phyloP scores from a whole-genome alignment of 2,113 vertebrate species.

The Junco hyemalis region DNA sequence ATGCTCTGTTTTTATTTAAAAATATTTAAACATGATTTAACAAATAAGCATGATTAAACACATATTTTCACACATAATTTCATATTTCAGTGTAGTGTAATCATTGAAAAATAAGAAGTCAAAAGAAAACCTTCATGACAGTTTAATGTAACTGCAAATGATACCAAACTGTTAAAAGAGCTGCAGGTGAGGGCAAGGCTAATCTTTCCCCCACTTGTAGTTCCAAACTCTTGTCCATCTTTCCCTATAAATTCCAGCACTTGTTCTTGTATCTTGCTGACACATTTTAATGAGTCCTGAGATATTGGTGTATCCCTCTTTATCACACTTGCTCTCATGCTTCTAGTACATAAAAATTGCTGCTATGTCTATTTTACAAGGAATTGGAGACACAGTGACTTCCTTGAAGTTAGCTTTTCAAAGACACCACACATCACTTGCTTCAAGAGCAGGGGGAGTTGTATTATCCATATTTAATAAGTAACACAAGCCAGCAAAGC shows the following conservation, averaged over 20 bases:
- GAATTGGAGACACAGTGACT: neutral
- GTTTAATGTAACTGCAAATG: neutral
- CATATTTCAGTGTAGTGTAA: neutral
- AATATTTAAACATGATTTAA: neutral
- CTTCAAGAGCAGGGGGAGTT: neutral
- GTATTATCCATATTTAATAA: neutral
- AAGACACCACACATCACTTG: neutral
- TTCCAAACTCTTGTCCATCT: neutral
- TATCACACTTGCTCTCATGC: neutral
- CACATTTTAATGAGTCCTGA: neutral
- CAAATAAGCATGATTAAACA: neutral
- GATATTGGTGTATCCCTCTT: rapidly evolving
- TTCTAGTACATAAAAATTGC: neutral
- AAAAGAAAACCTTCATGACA: neutral
- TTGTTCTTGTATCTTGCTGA: neutral
- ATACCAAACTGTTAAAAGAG: neutral
- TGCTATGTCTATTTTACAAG: neutral
- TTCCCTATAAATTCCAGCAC: neutral
- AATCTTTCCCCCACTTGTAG: neutral
- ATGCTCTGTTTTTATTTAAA: neutral
- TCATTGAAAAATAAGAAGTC: neutral
- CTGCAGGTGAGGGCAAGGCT: neutral
- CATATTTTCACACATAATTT: neutral
- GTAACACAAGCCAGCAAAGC: neutral
- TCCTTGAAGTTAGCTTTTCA: neutral